phyloP scores from a whole-genome alignment of 2,888 invertebrate genomes.

The Stenotaenia linearis region DNA sequence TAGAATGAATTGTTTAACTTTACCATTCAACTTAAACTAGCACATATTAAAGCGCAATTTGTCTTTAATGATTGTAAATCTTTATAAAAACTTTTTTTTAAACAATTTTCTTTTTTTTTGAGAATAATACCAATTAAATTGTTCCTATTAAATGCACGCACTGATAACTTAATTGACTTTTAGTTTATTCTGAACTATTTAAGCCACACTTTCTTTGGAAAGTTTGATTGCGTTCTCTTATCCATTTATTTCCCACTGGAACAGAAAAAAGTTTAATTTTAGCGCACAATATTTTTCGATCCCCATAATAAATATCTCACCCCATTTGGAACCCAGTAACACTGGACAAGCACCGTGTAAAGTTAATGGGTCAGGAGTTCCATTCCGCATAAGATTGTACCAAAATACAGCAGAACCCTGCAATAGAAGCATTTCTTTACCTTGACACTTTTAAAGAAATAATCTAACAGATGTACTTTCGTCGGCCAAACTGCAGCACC shows the following conservation, averaged over 20 bases:
- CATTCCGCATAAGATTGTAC: constrained; percentile 49
- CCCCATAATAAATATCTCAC: constrained; percentile 39
- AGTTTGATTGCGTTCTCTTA: neutral
- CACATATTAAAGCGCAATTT: too few relatives aligned
- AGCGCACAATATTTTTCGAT: neutral
- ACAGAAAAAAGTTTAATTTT: neutral
- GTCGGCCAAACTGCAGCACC: constrained; percentile 41
- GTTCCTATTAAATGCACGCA: too few relatives aligned
- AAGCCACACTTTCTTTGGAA: neutral
- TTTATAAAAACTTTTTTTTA: too few relatives aligned
- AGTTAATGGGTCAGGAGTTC: constrained; percentile 47
- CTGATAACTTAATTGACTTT: too few relatives aligned
- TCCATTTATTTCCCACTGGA: neutral
- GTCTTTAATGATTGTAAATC: too few relatives aligned
- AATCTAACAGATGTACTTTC: constrained; percentile 31
- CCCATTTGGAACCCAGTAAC: constrained; percentile 51
- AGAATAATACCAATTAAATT: too few relatives aligned
- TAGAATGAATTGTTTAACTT: too few relatives aligned
- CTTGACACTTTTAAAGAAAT: neutral
- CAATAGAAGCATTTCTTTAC: neutral
- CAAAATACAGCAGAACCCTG: constrained; percentile 50
- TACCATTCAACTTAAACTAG: too few relatives aligned
- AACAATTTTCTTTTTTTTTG: too few relatives aligned
- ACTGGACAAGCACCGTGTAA: constrained; percentile 53
- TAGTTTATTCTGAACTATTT: neutral